Percentiles rank a stretch among this genome's conserved stretches.
Evolutionary conservation across 2,797 vertebrate genomes (phyloP).

Genomic region (Mormyrus proboscirostris): DNA sequence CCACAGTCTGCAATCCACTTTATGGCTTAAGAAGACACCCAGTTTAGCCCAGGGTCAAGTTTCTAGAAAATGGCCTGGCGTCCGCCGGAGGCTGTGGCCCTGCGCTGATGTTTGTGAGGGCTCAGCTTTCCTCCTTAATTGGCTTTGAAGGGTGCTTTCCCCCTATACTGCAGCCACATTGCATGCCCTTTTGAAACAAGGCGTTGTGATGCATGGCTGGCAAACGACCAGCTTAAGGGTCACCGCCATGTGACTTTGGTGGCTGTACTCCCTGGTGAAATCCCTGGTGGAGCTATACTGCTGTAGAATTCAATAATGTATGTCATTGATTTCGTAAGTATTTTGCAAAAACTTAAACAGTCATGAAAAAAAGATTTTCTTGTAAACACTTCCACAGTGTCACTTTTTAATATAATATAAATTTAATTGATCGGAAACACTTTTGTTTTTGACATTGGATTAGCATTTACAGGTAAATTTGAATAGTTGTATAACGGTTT

Average conservation of each 20-base stretch:
- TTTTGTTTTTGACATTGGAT: neutral
- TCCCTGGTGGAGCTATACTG: neutral
- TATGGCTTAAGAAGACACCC: slow-evolving; percentile 41
- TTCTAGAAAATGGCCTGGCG: neutral
- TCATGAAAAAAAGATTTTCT: neutral
- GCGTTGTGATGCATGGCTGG: neutral
- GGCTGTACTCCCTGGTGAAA: neutral
- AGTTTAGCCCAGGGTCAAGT: slow-evolving; percentile 11
- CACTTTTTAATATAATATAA: neutral
- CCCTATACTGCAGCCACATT: neutral
- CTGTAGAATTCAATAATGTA: neutral
- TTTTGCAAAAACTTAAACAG: neutral
- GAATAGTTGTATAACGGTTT: neutral
- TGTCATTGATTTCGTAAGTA: neutral
- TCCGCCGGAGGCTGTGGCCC: neutral
- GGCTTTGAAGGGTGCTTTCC: neutral
- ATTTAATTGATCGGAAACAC: neutral
- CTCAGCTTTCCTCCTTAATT: slow-evolving; percentile 11
- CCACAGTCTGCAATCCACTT: slow-evolving; percentile 21
- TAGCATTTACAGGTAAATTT: neutral
- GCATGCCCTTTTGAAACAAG: neutral
- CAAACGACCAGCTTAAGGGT: neutral
- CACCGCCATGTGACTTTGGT: neutral
- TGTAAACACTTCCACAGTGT: neutral
- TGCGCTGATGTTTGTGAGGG: neutral